Evolutionary conservation across 2,888 invertebrate genomes (phyloP).

Genomic region (Andrena bucephala): DNA sequence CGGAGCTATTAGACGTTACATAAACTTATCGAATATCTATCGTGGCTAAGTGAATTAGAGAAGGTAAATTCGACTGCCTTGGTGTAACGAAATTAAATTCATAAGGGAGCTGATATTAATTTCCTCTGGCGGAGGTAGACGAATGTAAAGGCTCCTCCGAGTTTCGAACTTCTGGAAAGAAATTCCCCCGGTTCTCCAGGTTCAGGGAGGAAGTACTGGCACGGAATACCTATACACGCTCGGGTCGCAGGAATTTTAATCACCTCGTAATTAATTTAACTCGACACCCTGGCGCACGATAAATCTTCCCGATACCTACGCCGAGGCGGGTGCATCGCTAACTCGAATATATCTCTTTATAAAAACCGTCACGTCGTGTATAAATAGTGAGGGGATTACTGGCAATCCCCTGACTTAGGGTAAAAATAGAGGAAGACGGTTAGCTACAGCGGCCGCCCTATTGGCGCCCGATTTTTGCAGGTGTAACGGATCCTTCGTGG

Average conservation of each 20-base stretch:
- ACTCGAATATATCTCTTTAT: slow-evolving; percentile 15
- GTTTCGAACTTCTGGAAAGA: not conserved
- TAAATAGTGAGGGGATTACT: slow-evolving; percentile 16
- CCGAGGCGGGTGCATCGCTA: slow-evolving; percentile 25
- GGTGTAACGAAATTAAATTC: too few species aligned
- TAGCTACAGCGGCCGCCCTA: not conserved
- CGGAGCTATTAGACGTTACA: not conserved
- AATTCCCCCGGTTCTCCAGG: not conserved
- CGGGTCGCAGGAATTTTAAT: slow-evolving; percentile 59
- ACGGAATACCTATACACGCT: slow-evolving; percentile 30
- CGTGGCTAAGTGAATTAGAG: not conserved
- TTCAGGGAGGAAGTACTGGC: slow-evolving; percentile 21
- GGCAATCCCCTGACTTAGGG: slow-evolving; percentile 3
- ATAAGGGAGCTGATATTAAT: too few species aligned
- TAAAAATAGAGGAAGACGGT: slow-evolving; percentile 6
- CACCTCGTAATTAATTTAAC: slow-evolving; percentile 64
- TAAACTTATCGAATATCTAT: not conserved
- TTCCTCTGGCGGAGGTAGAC: too few species aligned
- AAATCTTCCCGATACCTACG: slow-evolving; percentile 50
- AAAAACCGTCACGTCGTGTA: slow-evolving; percentile 14
- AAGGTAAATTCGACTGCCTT: not conserved
- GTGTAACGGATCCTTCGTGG: not conserved
- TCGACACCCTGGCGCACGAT: slow-evolving; percentile 49
- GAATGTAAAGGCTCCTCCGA: not conserved
- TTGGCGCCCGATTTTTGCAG: slow-evolving; percentile 1